A percentile compares a stretch with the other conserved stretches of the same genome.
These are phyloP conservation scores for Pharmacophagus antenor DNA, from an alignment of 2,888 invertebrate species.

Conservation along the genomic window DNA sequence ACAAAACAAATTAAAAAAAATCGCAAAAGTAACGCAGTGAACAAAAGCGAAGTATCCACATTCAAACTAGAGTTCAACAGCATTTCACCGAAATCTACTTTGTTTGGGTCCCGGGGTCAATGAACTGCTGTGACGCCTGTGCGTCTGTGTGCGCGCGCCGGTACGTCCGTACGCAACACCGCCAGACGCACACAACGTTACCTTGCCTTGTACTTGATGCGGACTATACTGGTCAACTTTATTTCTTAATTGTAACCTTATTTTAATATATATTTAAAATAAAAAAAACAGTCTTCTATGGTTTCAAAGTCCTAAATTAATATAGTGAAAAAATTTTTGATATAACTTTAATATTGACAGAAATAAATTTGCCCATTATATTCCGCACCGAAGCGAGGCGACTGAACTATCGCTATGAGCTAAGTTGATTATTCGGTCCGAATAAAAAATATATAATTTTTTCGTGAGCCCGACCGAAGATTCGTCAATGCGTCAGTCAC, in stretches of 20 bases:
- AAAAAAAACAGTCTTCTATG: slow-evolving; percentile 27
- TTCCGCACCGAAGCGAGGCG: slow-evolving; percentile 52
- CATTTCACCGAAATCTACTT: slow-evolving; percentile 80
- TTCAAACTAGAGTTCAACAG: slow-evolving; percentile 77
- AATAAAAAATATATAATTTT: slow-evolving; percentile 74
- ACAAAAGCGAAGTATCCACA: slow-evolving; percentile 61
- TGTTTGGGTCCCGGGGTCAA: slow-evolving; percentile 79
- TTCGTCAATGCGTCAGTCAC: slow-evolving; percentile 78
- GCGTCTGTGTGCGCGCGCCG: slow-evolving; percentile 66
- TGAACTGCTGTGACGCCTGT: slow-evolving; percentile 67
- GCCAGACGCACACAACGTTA: slow-evolving; percentile 59
- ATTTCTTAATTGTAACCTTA: slow-evolving; percentile 62
- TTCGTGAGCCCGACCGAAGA: slow-evolving; percentile 73
- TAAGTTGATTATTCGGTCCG: slow-evolving; percentile 75
- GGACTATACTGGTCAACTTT: slow-evolving; percentile 56
- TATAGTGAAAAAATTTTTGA: slow-evolving; percentile 39
- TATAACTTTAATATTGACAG: slow-evolving; percentile 41
- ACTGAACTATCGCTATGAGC: slow-evolving; percentile 77
- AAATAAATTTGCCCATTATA: slow-evolving; percentile 42
- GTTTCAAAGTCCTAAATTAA: slow-evolving; percentile 13
- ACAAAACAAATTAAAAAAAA: slow-evolving; percentile 36
- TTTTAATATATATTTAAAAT: slow-evolving; percentile 28
- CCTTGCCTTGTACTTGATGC: slow-evolving; percentile 44
- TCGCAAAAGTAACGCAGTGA: slow-evolving; percentile 64
- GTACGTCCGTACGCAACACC: slow-evolving; percentile 49